Evolutionary conservation across 2,797 vertebrate genomes (phyloP), one percentile per base, ranked within the genome.

Genomic region (Bovichtus variegatus): DNA sequence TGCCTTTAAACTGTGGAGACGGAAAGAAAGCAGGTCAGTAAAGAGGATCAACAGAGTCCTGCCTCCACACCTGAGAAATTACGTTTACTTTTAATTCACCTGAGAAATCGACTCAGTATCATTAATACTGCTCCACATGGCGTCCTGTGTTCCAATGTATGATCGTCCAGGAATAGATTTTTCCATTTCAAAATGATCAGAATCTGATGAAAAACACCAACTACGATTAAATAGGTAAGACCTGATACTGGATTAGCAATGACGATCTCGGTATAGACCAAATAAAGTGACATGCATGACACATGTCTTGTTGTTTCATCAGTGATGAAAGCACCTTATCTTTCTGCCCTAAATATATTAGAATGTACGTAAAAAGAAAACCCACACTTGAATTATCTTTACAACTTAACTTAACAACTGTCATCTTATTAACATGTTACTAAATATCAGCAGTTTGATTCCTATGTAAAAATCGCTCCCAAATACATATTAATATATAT

Each of bases 1-100:
- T 93, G 76, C 87, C 74, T 25, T 50, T 94, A 44, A 41, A n/a
- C 19, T 95, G 94, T 53, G 89, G 89, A 41, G 84, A 90, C 1
- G 47, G 66, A 54, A 41, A 62, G 0, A 46, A 9, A 0, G 2
- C 55, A 86, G 87, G 93, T 93, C 23, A 84, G 87, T 61, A 31
- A 59, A 23, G 44, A 36, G n/a, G 9, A 16, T 18, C 31, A 29
- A 38, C 12, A 44, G n/a, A 8, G 18, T 11, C 3, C 5, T 46
- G 36, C n/a, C 36, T 55, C 3, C 23, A 36, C 34, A 58, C 5
- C 25, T 16, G 18, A 55, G 23, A 4, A 23, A 43, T 16, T 34
- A 2, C 9, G 7, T 7, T 0, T 5, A 25, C 13, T 60, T n/a
- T 18, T 13, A 34, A 8, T 18, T 43, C 55, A 51, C n/a, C 6